Evolutionary conservation across 2,113 vertebrate genomes (phyloP), one percentile per base, ranked within the genome.

Genomic region (Centrocercus urophasianus): DNA sequence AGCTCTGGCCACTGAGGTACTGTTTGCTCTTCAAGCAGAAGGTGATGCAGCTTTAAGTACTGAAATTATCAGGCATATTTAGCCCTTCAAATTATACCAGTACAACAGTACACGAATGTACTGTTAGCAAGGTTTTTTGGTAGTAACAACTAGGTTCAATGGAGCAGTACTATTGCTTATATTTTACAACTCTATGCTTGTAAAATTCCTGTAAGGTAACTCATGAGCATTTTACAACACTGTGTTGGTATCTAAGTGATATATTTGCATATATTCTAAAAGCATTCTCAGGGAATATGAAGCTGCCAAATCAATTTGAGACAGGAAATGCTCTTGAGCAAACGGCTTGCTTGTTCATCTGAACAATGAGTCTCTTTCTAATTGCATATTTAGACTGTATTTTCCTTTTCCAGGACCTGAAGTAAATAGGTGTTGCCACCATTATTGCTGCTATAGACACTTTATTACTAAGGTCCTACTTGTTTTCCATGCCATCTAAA

Each of bases 121-220:
- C 38, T 40, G 13, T 64, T 67, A 45, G 5, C 36, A 52, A 36
- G 16, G n/a, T 6, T 66, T 90, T 50, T 66, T 34, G 36, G 4
- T 59, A 45, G 14, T 36, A 74, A 54, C 17, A 70, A 8, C 21
- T 42, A 56, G 20, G 24, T 28, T 85, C 6, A 3, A 32, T 27
- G 13, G 16, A 13, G 4, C 0, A 0, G 40, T 1, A 2, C 7
- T 19, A 1, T 28, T 69, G 28, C 38, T 91, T 48, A 27, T 12
- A 27, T 18, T 40, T 86, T 81, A 52, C 10, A 48, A 28, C 34
- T 69, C 25, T 36, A 22, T 7, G 1, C 42, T 78, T 74, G 20
- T 67, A 78, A 78, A 81, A 63, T 2, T 6, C 21, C 7, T 19
- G 2, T 34, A 36, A 38, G 66, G 38, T 47, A 88, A 48, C 50